Conservation (phyloP, 2,888 invertebrate genomes). For the Epirrhoe alternata region DNA sequence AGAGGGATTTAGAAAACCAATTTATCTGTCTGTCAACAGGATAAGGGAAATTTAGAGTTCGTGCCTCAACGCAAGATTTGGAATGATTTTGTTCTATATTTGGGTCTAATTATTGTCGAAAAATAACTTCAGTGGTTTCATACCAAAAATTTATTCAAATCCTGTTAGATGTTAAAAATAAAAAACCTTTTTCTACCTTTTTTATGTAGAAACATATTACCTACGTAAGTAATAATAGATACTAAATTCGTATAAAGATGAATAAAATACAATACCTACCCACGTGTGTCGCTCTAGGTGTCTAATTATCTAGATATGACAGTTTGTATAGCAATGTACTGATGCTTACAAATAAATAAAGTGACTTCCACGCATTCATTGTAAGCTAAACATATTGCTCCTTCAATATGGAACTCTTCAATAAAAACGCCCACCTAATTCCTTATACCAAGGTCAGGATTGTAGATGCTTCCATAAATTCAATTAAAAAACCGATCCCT, state of each 20-base stretch:
- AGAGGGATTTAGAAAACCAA: constrained; percentile 69
- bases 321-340: constrained; percentile 8
- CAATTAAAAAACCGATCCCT: constrained; percentile 54
- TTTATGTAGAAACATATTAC: too few relatives aligned
- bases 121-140: constrained; percentile 33
- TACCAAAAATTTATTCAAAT: background rate
- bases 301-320: constrained; percentile 6
- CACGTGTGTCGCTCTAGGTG: background rate
- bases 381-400: constrained; percentile 41
- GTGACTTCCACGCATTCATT: constrained; percentile 19
- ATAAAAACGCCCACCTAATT: constrained; percentile 54
- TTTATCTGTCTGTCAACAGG: constrained; percentile 77
- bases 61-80: constrained; percentile 50
- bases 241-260: background rate
- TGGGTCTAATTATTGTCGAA: constrained; percentile 45
- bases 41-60: constrained; percentile 63
- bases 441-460: constrained; percentile 53
- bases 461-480: constrained; percentile 48
- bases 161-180: background rate
- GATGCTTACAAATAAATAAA: constrained; percentile 14
- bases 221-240: too few relatives aligned
- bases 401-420: constrained; percentile 47
- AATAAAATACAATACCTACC: background rate
- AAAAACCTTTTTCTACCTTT: background rate
- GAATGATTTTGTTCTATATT: constrained; percentile 57